Percentiles rank a stretch among this genome's conserved stretches.
These are phyloP conservation scores for Adelosebastes latens DNA, from an alignment of 2,797 vertebrate genomes.

Conservation along the genomic window DNA sequence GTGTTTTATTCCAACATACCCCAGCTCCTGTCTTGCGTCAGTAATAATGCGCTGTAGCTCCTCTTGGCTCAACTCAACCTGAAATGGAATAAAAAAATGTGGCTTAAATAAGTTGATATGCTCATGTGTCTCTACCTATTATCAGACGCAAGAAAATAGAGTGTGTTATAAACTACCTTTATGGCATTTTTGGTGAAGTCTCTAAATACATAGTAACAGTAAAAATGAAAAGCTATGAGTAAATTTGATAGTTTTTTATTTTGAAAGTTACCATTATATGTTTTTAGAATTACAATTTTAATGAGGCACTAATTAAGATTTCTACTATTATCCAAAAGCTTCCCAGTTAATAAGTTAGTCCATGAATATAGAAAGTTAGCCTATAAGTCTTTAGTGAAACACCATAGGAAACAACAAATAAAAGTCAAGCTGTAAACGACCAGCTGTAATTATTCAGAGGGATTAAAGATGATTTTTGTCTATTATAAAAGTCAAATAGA, in stretches of 20 bases:
- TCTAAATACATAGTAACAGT: background rate
- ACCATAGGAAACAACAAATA: too few relatives aligned
- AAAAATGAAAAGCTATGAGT: background rate
- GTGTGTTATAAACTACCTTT: background rate
- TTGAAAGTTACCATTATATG: too few relatives aligned
- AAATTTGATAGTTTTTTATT: too few relatives aligned
- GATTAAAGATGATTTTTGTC: too few relatives aligned
- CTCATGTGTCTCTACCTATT: background rate
- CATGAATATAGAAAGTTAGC: background rate
- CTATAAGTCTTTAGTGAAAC: too few relatives aligned
- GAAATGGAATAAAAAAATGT: background rate
- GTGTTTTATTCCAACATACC: slow-evolving; percentile 53
- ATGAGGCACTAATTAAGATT: background rate
- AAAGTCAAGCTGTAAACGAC: too few relatives aligned
- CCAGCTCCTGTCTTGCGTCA: slow-evolving; percentile 80
- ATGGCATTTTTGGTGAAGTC: background rate
- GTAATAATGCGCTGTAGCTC: slow-evolving; percentile 84
- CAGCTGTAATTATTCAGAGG: too few relatives aligned
- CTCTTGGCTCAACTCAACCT: slow-evolving; percentile 86
- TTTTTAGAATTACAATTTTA: background rate
- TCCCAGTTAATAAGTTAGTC: background rate
- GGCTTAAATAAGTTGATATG: background rate
- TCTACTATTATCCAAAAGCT: background rate
- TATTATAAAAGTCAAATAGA: too few relatives aligned
- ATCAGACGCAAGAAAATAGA: background rate